phyloP scores from a whole-genome alignment of 2,888 invertebrate genomes.

The Lobophora halterata region DNA sequence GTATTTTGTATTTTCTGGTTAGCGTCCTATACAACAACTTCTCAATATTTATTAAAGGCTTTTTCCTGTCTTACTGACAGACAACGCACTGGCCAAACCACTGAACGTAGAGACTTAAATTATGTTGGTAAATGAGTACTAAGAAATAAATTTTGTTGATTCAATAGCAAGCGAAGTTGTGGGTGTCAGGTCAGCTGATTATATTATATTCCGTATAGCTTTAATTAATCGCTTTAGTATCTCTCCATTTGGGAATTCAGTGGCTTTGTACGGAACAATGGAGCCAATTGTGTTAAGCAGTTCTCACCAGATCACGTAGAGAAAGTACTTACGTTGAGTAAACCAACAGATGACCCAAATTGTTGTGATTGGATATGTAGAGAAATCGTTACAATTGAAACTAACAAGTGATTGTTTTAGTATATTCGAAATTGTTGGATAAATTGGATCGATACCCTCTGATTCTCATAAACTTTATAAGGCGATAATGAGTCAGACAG shows the following conservation, averaged over 20 bases:
- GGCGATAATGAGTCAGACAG: constrained; percentile 41
- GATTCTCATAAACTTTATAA: constrained; percentile 16
- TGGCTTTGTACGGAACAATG: background rate
- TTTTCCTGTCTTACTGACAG: too few species aligned
- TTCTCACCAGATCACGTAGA: constrained; percentile 37
- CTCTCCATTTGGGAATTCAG: background rate
- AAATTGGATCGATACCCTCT: constrained; percentile 10
- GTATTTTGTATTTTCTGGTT: constrained; percentile 1
- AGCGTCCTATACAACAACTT: background rate
- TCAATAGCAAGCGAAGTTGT: too few species aligned
- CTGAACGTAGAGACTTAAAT: too few species aligned
- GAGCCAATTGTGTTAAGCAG: constrained; percentile 4
- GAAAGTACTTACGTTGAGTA: constrained; percentile 54
- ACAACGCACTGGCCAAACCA: too few species aligned
- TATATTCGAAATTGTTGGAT: background rate
- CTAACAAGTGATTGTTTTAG: background rate
- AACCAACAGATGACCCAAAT: constrained; percentile 53
- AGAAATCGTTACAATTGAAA: constrained; percentile 43
- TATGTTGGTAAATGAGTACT: too few species aligned
- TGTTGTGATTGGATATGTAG: constrained; percentile 44
- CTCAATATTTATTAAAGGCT: too few species aligned
- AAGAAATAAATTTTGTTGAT: too few species aligned
- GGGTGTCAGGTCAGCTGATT: too few species aligned
- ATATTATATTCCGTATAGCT: too few species aligned
- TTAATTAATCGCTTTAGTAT: too few species aligned